Evolutionary conservation across 2,113 vertebrate species (phyloP), one percentile per base, ranked within the genome.

Genomic region (Nothoprocta pentlandii): DNA sequence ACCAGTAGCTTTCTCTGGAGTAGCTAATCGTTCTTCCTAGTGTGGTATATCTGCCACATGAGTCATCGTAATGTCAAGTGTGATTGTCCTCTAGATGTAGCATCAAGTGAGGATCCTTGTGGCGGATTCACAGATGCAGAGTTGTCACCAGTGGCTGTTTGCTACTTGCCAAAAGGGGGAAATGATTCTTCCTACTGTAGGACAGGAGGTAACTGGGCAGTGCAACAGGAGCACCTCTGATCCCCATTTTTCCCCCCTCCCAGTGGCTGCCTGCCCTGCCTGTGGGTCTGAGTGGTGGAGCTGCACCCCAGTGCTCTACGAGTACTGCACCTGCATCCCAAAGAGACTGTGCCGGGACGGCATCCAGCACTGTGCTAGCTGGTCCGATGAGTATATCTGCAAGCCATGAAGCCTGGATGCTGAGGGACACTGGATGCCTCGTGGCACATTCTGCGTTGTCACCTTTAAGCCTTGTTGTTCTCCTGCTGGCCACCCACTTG

Each of bases 361-460:
- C 0, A 5, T 92, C 59, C 98, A 98, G 88, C 97, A 98, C 92
- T 98, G 98, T 78, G 76, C 68, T 1, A 94, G 97, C 93, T 98
- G 98, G 98, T 98, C 98, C 0, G 98, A 98, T 5, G 98, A 98
- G 85, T 96, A 97, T 10, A 1, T 49, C 85, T 98, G 98, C 89
- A 87, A 56, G 3, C 92, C 74, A 0, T 97, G 95, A 97, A 47
- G 16, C 22, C 16, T 76, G 21, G 67, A 59, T 42, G 4, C 54
- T 44, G 8, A 7, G 42, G 63, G 39, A 41, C 3, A 0, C 25
- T 49, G 79, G 34, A 51, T 56, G 15, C 36, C 14, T 3, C 75
- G 12, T 12, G 8, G 12, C 30, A 51, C 66, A 58, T 47, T 63
- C 66, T 53, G n/a, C 44, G 1, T 19, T 3, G 32, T 42, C 85